Evolutionary conservation across 2,113 vertebrate genomes (phyloP).

Genomic region (Pterocles gutturalis): DNA sequence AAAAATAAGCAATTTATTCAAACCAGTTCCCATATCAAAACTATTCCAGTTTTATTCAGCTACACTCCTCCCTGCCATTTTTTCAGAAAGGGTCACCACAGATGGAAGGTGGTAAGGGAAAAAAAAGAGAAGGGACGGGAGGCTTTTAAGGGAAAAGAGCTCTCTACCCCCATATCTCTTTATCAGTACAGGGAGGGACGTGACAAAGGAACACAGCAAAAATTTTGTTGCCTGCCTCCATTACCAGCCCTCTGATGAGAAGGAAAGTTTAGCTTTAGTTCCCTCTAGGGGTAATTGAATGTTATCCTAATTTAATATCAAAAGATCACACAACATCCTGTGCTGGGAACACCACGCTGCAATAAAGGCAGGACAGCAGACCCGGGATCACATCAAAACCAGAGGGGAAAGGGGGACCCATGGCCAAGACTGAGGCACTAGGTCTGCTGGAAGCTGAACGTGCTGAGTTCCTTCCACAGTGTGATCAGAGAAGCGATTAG

Average conservation of each 20-base stretch:
- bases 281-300: neutral
- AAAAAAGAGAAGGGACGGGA: neutral
- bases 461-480: accelerated
- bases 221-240: neutral
- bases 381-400: neutral
- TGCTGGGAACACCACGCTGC: neutral
- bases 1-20: neutral
- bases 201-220: neutral
- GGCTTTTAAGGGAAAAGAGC: neutral
- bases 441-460: neutral
- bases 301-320: neutral
- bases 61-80: neutral
- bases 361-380: neutral
- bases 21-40: neutral
- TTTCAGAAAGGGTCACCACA: neutral
- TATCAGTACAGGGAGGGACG: neutral
- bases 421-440: neutral
- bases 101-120: neutral
- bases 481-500: neutral
- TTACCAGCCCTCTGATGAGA: neutral
- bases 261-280: neutral
- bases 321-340: neutral
- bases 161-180: neutral
- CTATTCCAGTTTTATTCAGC: neutral
- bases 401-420: neutral